These are phyloP conservation scores for Odocoileus hemionus DNA, from an alignment of 2,113 vertebrate species.

Conservation along the genomic window DNA sequence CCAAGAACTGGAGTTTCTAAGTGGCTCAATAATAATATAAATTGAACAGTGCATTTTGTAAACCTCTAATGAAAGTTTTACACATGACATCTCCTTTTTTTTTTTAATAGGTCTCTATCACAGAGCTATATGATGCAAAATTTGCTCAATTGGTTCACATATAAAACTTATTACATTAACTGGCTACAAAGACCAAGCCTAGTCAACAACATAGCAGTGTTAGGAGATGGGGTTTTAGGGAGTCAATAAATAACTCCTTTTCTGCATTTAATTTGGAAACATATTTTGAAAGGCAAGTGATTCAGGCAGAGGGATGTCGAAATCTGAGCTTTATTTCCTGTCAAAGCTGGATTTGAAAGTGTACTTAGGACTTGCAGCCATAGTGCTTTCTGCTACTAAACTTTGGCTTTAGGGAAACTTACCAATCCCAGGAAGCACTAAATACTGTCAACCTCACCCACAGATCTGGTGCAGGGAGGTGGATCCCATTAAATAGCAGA, in stretches of 20 bases:
- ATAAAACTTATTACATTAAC: neutral
- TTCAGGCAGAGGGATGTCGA: neutral
- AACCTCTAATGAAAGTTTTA: slow-evolving; percentile 14
- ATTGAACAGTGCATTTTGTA: neutral
- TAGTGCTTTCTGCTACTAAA: neutral
- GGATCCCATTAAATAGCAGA: neutral
- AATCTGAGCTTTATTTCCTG: neutral
- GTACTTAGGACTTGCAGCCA: neutral
- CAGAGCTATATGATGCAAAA: neutral
- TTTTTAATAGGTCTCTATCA: neutral
- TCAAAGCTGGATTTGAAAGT: neutral
- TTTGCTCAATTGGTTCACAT: neutral
- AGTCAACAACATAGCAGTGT: neutral
- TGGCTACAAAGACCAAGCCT: neutral
- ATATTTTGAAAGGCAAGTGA: neutral
- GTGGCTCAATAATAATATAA: neutral
- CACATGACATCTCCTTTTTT: neutral
- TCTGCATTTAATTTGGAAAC: neutral
- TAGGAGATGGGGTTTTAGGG: neutral
- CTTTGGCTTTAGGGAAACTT: neutral
- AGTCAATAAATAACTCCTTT: neutral
- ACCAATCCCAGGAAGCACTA: neutral
- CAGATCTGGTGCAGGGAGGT: neutral
- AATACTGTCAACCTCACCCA: neutral
- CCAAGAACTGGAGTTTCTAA: neutral